phyloP scores from a whole-genome alignment of 2,113 vertebrate species.

The Calonectris borealis region DNA sequence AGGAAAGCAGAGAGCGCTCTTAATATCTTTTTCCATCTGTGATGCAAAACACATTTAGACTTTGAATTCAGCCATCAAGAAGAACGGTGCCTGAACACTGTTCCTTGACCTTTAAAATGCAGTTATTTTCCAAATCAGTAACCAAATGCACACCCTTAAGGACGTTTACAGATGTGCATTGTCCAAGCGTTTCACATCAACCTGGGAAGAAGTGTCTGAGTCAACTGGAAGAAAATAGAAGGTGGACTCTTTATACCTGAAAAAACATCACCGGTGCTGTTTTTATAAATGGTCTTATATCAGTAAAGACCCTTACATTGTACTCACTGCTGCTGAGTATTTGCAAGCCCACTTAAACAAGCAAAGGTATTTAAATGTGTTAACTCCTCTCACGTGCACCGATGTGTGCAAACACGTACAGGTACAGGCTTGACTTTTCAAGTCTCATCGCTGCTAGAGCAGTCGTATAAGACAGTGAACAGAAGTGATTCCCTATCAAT shows the following conservation, averaged over 20 bases:
- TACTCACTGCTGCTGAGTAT: accelerated
- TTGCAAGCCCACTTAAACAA: background rate
- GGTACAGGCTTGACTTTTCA: background rate
- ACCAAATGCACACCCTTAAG: background rate
- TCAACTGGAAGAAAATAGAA: background rate
- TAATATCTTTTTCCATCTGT: background rate
- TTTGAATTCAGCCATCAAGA: background rate
- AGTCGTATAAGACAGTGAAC: background rate
- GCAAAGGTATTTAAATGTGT: background rate
- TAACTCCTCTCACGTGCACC: background rate
- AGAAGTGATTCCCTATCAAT: background rate
- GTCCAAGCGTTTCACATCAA: background rate
- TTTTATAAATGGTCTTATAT: accelerated
- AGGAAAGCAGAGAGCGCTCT: background rate
- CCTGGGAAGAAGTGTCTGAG: background rate
- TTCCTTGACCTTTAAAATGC: background rate
- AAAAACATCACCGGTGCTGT: background rate
- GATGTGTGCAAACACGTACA: accelerated
- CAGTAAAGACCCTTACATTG: background rate
- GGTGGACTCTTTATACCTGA: background rate
- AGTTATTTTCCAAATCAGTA: background rate
- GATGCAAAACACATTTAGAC: background rate
- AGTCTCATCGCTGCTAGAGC: accelerated
- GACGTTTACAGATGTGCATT: background rate
- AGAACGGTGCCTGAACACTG: background rate